Evolutionary conservation across 2,797 vertebrate species (phyloP).

Genomic region (Anisognathus igniventris): DNA sequence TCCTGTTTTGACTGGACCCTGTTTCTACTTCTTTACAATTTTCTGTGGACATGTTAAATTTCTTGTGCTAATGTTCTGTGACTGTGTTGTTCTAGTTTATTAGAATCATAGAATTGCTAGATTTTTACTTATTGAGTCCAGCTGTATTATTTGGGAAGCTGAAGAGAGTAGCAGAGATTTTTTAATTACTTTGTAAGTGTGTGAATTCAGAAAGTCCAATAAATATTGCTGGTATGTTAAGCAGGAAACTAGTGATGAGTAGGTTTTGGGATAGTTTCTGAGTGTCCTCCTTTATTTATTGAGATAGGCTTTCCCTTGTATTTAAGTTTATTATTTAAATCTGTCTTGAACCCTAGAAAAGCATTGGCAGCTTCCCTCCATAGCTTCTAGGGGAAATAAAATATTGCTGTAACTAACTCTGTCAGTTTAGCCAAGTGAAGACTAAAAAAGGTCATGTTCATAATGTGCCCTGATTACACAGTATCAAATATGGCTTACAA

Average conservation of each 20-base stretch:
- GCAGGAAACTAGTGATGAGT: not conserved
- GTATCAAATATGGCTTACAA: not conserved
- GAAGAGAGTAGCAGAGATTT: not conserved
- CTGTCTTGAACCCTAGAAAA: not conserved
- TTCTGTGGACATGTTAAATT: not conserved
- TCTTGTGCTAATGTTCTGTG: not conserved
- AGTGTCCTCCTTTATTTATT: not conserved
- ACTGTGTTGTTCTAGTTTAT: not conserved
- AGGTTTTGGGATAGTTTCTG: not conserved
- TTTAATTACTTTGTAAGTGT: not conserved
- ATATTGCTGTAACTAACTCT: not conserved
- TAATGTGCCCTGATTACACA: not conserved
- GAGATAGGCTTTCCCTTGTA: not conserved
- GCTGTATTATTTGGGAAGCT: not conserved
- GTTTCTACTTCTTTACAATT: not conserved
- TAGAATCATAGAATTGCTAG: not conserved
- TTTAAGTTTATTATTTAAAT: not conserved
- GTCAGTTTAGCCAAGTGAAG: not conserved
- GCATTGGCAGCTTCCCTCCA: not conserved
- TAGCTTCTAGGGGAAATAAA: not conserved
- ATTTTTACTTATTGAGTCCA: not conserved
- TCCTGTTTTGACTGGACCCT: not conserved
- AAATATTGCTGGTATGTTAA: not conserved
- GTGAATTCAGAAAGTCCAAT: not conserved
- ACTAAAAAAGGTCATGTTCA: not conserved